Conservation (phyloP, 2,113 vertebrate species). For the Percina caprodes region DNA sequence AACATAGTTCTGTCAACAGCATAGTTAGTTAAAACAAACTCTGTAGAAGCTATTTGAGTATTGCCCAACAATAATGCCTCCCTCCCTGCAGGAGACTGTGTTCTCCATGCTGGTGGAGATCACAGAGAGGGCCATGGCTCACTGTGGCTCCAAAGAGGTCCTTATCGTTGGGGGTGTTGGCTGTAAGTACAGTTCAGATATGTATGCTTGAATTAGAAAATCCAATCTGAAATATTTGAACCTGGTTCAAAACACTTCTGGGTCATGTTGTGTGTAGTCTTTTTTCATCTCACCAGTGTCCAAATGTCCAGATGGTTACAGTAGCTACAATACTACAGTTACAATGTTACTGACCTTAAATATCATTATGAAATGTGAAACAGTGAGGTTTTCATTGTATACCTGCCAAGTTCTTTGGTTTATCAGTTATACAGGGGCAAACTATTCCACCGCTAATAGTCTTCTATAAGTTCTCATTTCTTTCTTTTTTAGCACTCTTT, state of each 20-base stretch:
- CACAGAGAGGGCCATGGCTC: slow-evolving; percentile 94
- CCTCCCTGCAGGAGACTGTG: slow-evolving; percentile 86
- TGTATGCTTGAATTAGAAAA: background rate
- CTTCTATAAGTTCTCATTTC: too few species aligned
- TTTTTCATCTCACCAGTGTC: background rate
- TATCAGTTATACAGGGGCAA: background rate
- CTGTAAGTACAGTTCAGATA: slow-evolving; percentile 80
- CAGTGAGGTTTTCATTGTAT: background rate
- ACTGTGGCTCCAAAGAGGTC: slow-evolving; percentile 90
- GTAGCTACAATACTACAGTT: background rate
- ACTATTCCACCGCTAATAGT: too few species aligned
- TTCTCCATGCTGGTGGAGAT: slow-evolving; percentile 95
- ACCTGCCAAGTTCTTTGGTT: background rate
- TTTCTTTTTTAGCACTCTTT: too few species aligned
- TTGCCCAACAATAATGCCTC: background rate
- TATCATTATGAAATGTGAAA: background rate
- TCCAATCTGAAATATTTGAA: background rate
- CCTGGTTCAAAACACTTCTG: background rate
- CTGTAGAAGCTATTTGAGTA: background rate
- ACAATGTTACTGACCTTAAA: background rate
- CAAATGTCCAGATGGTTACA: background rate
- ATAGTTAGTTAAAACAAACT: background rate
- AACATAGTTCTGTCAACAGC: background rate
- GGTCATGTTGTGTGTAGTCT: background rate
- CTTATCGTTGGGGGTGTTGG: slow-evolving; percentile 93